Evolutionary conservation across 2,113 vertebrate genomes (phyloP).

Genomic region (Rhabdomys dilectus): DNA sequence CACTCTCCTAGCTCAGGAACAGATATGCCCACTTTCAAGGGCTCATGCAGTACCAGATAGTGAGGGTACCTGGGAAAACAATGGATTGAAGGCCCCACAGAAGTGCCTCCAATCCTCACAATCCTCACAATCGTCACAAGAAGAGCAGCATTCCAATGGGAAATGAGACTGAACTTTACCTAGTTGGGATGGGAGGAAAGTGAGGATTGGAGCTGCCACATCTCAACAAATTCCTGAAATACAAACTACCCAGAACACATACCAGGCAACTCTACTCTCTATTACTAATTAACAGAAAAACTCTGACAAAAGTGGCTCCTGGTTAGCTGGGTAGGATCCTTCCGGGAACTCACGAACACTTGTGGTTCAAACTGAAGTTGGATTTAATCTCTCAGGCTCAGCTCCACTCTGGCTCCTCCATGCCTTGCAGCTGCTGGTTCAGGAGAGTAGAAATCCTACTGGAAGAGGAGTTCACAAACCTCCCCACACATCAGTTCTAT

Average conservation of each 20-base stretch:
- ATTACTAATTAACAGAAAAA: slow-evolving; percentile 35
- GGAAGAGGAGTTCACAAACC: neutral
- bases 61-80: neutral
- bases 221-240: neutral
- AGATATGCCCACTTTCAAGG: neutral
- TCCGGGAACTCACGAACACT: neutral
- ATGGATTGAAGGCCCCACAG: neutral
- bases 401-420: neutral
- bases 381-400: neutral
- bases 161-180: neutral
- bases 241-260: slow-evolving; percentile 26
- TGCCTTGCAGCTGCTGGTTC: neutral
- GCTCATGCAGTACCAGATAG: neutral
- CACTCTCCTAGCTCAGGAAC: neutral
- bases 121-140: neutral
- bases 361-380: neutral
- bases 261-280: neutral
- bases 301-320: neutral
- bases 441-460: neutral
- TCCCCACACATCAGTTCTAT: neutral
- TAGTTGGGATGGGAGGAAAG: neutral
- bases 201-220: neutral
- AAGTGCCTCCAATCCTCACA: neutral
- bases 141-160: neutral
- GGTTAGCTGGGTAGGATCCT: neutral